Evolutionary conservation across 2,888 invertebrate species (phyloP).

Genomic region (Ennomos quercinarius): DNA sequence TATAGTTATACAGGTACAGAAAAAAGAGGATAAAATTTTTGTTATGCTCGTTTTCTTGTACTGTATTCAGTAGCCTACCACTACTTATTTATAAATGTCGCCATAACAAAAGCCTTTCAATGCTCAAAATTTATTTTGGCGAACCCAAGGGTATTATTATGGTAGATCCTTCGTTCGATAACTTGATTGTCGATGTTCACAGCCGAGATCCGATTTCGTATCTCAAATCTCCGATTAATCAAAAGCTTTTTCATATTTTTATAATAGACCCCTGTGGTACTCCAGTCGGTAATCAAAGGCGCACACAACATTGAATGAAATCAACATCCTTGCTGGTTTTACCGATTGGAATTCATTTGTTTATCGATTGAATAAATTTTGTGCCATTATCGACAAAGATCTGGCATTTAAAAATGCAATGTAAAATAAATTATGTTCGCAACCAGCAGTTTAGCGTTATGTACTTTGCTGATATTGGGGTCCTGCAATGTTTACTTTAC

Average conservation of each 20-base stretch:
- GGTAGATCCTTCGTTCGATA: slow-evolving; percentile 50
- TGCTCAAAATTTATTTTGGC: slow-evolving; percentile 59
- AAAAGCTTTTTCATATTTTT: slow-evolving; percentile 35
- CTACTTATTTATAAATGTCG: slow-evolving; percentile 25
- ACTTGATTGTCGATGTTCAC: slow-evolving; percentile 53
- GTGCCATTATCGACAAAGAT: slow-evolving; percentile 14
- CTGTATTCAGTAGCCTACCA: slow-evolving; percentile 30
- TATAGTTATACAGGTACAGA: too few relatives aligned
- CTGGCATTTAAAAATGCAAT: slow-evolving; percentile 23
- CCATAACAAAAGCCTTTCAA: slow-evolving; percentile 48
- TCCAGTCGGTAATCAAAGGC: slow-evolving; percentile 25
- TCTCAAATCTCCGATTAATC: slow-evolving; percentile 45
- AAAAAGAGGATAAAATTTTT: too few relatives aligned
- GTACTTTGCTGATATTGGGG: slow-evolving; percentile 3
- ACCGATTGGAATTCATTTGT: slow-evolving; percentile 30
- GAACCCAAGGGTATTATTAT: slow-evolving; percentile 61
- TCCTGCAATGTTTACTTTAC: slow-evolving; percentile 8
- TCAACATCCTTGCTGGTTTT: slow-evolving; percentile 24
- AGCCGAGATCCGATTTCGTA: slow-evolving; percentile 38
- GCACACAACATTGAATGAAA: slow-evolving; percentile 19
- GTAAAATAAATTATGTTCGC: slow-evolving; percentile 17
- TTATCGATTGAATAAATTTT: slow-evolving; percentile 30
- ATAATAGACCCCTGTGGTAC: slow-evolving; percentile 36
- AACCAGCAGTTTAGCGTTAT: slow-evolving; percentile 5
- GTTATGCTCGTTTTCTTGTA: too few relatives aligned